Base-by-base conservation (phyloP, 2,888 invertebrate species). In the Scotopteryx bipunctaria region DNA sequence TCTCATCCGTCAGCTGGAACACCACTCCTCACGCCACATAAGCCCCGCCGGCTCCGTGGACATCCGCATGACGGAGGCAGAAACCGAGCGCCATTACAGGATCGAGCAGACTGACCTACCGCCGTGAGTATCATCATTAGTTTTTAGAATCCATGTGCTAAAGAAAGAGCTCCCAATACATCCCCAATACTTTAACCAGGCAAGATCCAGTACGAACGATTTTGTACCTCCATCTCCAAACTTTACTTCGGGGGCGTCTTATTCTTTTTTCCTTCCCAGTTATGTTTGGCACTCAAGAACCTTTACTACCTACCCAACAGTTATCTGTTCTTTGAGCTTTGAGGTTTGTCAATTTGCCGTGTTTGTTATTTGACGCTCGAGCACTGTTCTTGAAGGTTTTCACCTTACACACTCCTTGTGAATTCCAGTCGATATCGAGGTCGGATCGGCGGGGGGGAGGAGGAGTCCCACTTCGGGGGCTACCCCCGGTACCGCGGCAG, bases 21-120 rank as follows among this genome's bases (percentile, higher is more conserved):
- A 96, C 78, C 96, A 97, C 81, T 95, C 96, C 65, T 92, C 93
- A 57, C 91, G 96, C 14, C 96, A 96, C 84, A 96, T 96, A 95
- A 97, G 96, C 76, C 97, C 97, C 41, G 95, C 96, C 66, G 97
- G 96, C 55, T 97, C 97, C 11, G 97, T 97, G 79, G 97, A 97
- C 74, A 96, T 97, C 75, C 88, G 95, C 64, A 94, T 95, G 93
- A 96, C 97, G 48, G 97, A 97, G 86, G 95, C 95, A 42, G 97
- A 97, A 81, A 95, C 95, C 43, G 97, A 97, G 81, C 93, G 97
- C 48, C 96, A 96, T 84, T 96, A 96, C 85, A 92, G 96, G 87
- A 92, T 95, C 85, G 97, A 97, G 44, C 77, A 91, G 91, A 78
- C 73, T 5, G 87, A 88, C 25, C 78, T 84, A 45, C 75, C 82